Conservation (phyloP, 1,140 invertebrate genomes). For the Parapsyche elsis region DNA sequence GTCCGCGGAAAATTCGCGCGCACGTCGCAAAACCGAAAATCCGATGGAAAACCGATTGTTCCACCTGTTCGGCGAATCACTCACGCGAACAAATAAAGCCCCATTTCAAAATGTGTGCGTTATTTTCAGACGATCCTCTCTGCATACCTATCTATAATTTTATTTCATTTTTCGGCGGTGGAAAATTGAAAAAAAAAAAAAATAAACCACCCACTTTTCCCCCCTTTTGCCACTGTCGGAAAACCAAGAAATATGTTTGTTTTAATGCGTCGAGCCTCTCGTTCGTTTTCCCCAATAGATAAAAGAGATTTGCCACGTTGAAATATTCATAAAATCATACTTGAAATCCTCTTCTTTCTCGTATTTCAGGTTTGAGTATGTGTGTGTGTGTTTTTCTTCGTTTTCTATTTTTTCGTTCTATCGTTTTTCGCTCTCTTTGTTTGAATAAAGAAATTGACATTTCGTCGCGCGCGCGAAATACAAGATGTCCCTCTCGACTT, state of each 20-base stretch:
- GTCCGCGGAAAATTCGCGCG: too few species aligned
- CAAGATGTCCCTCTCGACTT: not conserved
- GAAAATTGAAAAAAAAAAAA: constrained; percentile 9
- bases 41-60: constrained; percentile 1
- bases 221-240: not conserved
- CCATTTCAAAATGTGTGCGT: not conserved
- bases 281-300: constrained; percentile 2
- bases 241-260: constrained; percentile 21
- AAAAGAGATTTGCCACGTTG: constrained; percentile 32
- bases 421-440: not conserved
- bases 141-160: not conserved
- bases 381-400: not conserved
- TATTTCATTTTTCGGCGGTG: not conserved
- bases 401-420: not conserved
- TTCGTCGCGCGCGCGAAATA: constrained; percentile 5
- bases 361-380: not conserved
- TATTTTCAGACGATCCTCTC: too few species aligned
- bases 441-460: constrained; percentile 21
- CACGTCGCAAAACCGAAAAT: not conserved
- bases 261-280: constrained; percentile 27
- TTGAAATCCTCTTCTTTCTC: not conserved
- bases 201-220: not conserved
- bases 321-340: constrained; percentile 36
- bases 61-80: not conserved
- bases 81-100: constrained; percentile 25